Base-by-base conservation (phyloP, 1,140 invertebrate species). In the Drosophila lowei region DNA sequence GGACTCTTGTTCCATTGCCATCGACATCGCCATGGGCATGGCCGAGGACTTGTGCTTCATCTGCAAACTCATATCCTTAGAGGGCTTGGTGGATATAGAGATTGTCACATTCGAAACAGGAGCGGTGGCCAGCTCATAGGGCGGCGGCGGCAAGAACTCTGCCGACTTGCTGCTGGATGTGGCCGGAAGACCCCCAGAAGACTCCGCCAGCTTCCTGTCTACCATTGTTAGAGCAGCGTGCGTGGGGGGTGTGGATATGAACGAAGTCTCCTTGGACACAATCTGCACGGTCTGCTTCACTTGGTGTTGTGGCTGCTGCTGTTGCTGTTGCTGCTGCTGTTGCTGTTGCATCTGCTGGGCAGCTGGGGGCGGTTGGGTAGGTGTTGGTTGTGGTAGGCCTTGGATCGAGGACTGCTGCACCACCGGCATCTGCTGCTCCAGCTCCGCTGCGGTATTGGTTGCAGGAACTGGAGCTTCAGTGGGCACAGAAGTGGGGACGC, bases 201-300 rank as follows among this genome's bases (percentile, higher is more conserved):
- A 38, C 34, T 38, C 34, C 34, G 11, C 11, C 34, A 38, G 11
- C 11, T 38, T 38, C 11, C 34, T 38, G 11, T 38, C 34, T 38
- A 0, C 11, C 4, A 38, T 38, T 38, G 11, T 5, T 2, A 38
- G 34, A 38, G 34, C 11, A 13, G 34, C 2, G 34, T 38, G 34
- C 11, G 34, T 13, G 3, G 34, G 34, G 5, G 92, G 74, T 90
- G 93, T 78, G 0, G 72, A 92, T 41, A 89, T 89, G 49, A 91
- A 91, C 6, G 91, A 91, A 1, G 91, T 90, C 58, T 90, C 89
- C 63, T 94, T 91, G 7, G 92, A 92, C 16, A 94, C 84, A 13
- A 93, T 91, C 60, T 91, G 85, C 13, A 89, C 78, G 0, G 76
- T 59, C 16, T 77, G 68, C 23, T 90, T 89, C 2, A 79, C 50